Conservation (phyloP, 2,888 invertebrate genomes). For the Elegia similella region DNA sequence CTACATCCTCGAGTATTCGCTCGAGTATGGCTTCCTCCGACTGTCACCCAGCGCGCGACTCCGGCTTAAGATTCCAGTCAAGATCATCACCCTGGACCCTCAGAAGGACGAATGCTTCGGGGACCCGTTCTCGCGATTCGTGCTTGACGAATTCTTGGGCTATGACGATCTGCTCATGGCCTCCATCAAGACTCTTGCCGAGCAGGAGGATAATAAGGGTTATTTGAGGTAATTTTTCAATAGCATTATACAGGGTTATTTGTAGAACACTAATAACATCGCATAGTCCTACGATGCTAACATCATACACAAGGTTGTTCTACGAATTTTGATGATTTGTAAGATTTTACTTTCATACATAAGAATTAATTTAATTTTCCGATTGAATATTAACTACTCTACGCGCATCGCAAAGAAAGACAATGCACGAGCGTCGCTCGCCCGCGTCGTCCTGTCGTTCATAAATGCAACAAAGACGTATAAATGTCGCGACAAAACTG, state of each 20-base stretch:
- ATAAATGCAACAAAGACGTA: too few relatives aligned
- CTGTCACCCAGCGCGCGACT: constrained; percentile 93
- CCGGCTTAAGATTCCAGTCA: constrained; percentile 94
- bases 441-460: too few relatives aligned
- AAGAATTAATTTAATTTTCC: too few relatives aligned
- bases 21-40: constrained; percentile 97
- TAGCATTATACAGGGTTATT: background rate
- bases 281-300: too few relatives aligned
- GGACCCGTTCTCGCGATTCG: constrained; percentile 92
- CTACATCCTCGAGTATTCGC: constrained; percentile 98
- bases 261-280: too few relatives aligned
- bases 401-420: too few relatives aligned
- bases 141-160: constrained; percentile 96
- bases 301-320: too few relatives aligned
- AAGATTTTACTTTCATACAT: too few relatives aligned
- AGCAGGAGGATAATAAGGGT: constrained; percentile 98
- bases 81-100: constrained; percentile 93
- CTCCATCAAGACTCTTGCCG: constrained; percentile 96
- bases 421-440: too few relatives aligned
- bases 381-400: too few relatives aligned
- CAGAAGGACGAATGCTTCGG: constrained; percentile 95
- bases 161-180: constrained; percentile 99
- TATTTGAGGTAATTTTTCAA: constrained; percentile 85
- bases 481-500: too few relatives aligned
- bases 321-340: too few relatives aligned